phyloP scores from a whole-genome alignment of 2,797 vertebrate genomes.

The Pitangus sulphuratus region DNA sequence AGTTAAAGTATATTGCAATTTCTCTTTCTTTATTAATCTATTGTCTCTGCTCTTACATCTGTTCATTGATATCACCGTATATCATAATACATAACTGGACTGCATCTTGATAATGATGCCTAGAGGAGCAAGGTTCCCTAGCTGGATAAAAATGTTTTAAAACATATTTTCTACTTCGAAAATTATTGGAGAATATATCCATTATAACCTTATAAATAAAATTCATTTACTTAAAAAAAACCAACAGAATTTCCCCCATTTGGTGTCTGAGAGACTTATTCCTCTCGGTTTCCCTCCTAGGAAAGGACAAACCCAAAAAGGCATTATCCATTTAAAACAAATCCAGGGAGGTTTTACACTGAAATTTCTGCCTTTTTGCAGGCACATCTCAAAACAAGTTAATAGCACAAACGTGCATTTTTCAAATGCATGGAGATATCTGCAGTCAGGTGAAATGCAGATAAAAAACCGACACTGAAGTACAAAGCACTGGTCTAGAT shows the following conservation, averaged over 20 bases:
- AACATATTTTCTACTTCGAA: background rate
- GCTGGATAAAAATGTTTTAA: background rate
- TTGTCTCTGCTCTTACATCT: background rate
- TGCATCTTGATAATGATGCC: background rate
- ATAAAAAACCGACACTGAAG: background rate
- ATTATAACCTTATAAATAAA: background rate
- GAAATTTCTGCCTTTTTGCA: background rate
- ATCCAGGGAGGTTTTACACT: background rate
- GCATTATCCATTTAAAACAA: background rate
- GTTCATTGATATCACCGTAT: background rate
- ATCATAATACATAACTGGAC: background rate
- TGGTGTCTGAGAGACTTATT: background rate
- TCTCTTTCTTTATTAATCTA: background rate
- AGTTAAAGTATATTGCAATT: background rate
- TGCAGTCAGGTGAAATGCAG: background rate
- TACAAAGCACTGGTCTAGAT: background rate
- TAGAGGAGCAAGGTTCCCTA: background rate
- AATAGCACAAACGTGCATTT: background rate
- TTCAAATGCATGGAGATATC: background rate
- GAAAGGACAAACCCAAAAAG: background rate
- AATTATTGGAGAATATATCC: background rate
- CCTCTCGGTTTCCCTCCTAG: background rate
- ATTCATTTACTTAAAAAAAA: accelerated
- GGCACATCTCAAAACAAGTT: background rate
- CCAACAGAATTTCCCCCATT: background rate